A percentile compares a stretch with the other conserved stretches of the same genome.
Conservation (phyloP, 2,888 invertebrate species). For the Amphimallon solstitiale region DNA sequence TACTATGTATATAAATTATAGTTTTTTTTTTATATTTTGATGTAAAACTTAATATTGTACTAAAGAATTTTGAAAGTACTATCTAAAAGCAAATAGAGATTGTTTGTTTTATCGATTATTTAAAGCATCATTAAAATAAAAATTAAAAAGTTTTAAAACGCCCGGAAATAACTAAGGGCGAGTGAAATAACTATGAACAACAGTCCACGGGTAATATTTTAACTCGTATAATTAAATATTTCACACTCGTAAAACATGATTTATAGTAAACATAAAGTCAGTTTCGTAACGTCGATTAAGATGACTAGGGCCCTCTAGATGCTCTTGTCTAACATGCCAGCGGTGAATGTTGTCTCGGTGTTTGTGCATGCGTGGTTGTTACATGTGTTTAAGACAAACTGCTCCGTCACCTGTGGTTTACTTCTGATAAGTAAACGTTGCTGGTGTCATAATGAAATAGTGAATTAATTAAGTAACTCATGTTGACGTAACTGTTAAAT, state of each 20-base stretch:
- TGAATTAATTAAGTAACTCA: slow-evolving; percentile 20
- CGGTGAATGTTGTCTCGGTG: neutral
- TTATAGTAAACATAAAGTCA: slow-evolving; percentile 3
- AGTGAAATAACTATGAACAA: slow-evolving; percentile 1
- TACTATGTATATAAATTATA: too few species aligned
- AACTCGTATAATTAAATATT: slow-evolving; percentile 23
- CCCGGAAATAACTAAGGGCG: too few species aligned
- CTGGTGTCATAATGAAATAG: slow-evolving; percentile 19
- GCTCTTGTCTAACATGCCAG: neutral
- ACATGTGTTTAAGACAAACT: slow-evolving; percentile 12
- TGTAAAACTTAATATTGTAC: too few species aligned
- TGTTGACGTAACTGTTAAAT: slow-evolving; percentile 5
- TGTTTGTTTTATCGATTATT: too few species aligned
- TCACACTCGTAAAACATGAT: slow-evolving; percentile 23
- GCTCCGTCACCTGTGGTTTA: slow-evolving; percentile 18
- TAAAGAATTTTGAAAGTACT: too few species aligned
- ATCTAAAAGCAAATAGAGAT: too few species aligned
- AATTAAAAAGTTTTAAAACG: too few species aligned
- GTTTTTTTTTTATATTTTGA: too few species aligned
- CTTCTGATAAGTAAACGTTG: slow-evolving; percentile 13
- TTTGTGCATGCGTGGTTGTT: slow-evolving; percentile 2
- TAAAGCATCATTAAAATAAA: too few species aligned
- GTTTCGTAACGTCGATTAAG: slow-evolving; percentile 11
- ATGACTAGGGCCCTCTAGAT: neutral
- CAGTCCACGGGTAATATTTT: slow-evolving; percentile 1